Percentiles rank a stretch among this genome's conserved stretches.
Evolutionary conservation across 2,888 invertebrate species (phyloP).

Genomic region (Platycheirus rosarum): DNA sequence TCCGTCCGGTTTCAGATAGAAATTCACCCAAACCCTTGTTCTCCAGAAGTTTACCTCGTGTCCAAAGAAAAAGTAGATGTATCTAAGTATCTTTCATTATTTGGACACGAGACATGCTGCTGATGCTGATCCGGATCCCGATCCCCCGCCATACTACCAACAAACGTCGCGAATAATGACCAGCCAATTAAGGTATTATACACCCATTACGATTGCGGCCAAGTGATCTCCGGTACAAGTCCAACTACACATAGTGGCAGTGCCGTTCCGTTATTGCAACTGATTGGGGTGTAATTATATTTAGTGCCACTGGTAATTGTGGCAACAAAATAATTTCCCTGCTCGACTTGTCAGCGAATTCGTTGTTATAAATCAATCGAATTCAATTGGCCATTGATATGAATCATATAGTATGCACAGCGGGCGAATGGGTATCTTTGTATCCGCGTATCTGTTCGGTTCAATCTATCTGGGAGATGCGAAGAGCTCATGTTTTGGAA

Average conservation of each 20-base stretch:
- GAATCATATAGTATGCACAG: conserved; percentile 39
- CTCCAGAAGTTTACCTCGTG: background rate
- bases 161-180: conserved; percentile 54
- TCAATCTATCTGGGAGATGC: conserved; percentile 40
- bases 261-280: conserved; percentile 40
- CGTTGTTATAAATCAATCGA: conserved; percentile 73
- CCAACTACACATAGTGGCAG: conserved; percentile 1
- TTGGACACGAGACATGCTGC: conserved; percentile 70
- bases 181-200: conserved; percentile 73
- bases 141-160: conserved; percentile 32
- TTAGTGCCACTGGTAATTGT: conserved; percentile 71
- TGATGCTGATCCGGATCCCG: conserved; percentile 16
- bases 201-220: conserved; percentile 60
- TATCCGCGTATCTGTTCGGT: conserved; percentile 39
- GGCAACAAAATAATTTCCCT: conserved; percentile 65
- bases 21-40: conserved; percentile 7
- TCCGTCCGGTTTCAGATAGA: conserved; percentile 34
- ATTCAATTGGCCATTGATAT: conserved; percentile 70
- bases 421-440: background rate
- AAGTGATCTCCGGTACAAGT: conserved; percentile 48
- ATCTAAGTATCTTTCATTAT: conserved; percentile 68
- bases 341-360: conserved; percentile 50
- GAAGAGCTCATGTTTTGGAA: conserved; percentile 17
- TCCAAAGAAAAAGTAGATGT: conserved; percentile 36
- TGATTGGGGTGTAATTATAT: conserved; percentile 73